Evolutionary conservation across 2,797 vertebrate species (phyloP).

Genomic region (Periparus ater): DNA sequence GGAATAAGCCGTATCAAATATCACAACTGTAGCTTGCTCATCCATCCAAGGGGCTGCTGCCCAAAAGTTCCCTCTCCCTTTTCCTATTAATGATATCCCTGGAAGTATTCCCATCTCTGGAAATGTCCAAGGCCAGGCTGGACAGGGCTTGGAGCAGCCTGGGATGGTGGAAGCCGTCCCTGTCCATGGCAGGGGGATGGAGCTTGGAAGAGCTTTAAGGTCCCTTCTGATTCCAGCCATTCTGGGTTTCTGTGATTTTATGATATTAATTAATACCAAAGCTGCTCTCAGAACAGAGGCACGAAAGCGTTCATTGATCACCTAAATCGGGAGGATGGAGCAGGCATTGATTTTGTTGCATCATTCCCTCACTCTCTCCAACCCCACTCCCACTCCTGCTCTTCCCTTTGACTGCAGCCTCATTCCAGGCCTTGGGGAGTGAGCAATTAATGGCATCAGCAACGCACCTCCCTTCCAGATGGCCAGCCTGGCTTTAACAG

Average conservation of each 20-base stretch:
- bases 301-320: fast-evolving
- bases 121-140: not conserved
- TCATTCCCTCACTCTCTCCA: not conserved
- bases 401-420: not conserved
- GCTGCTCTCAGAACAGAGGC: not conserved
- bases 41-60: not conserved
- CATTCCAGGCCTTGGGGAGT: conserved; percentile 34
- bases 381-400: not conserved
- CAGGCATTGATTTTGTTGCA: not conserved
- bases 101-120: not conserved
- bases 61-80: not conserved
- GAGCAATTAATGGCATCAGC: conserved; percentile 18
- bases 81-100: not conserved
- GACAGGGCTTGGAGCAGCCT: not conserved
- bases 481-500: not conserved
- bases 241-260: not conserved
- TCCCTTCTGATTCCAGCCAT: not conserved
- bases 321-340: not conserved
- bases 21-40: not conserved
- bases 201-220: not conserved
- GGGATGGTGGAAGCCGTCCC: not conserved
- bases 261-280: not conserved
- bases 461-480: conserved; percentile 40
- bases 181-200: fast-evolving
- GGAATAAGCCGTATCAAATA: not conserved